Conservation (phyloP, 1,140 invertebrate genomes). For the Orchestia grillus region DNA sequence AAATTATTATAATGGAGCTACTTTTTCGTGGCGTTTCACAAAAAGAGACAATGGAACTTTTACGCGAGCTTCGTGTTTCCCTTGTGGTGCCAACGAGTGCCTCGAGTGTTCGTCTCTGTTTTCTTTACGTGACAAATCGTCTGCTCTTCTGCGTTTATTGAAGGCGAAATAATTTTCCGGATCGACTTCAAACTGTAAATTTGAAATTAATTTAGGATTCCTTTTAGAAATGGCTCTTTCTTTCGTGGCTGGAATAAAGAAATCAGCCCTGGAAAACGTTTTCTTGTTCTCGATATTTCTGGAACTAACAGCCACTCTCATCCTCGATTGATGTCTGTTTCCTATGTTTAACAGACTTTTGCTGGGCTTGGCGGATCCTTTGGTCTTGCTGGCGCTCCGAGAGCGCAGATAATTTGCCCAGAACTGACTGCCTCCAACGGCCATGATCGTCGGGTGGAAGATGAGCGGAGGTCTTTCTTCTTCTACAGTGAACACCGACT, state of each 20-base stretch:
- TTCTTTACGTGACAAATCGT: background rate
- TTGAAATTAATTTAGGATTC: background rate
- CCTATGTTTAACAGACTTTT: background rate
- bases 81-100: background rate
- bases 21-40: background rate
- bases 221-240: background rate
- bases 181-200: background rate
- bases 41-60: background rate
- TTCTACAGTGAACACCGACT: background rate
- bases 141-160: background rate
- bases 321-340: background rate
- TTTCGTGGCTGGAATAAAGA: background rate
- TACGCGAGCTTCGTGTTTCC: background rate
- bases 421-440: background rate
- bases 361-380: background rate
- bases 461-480: background rate
- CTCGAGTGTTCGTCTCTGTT: background rate
- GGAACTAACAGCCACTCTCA: background rate
- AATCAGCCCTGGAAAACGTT: conserved; percentile 2
- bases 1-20: background rate
- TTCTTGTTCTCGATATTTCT: background rate
- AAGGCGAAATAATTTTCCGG: background rate
- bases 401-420: background rate
- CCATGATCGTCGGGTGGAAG: background rate
- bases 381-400: background rate